Conservation (phyloP, 2,888 invertebrate genomes). For the Lamellibrachia satsuma region DNA sequence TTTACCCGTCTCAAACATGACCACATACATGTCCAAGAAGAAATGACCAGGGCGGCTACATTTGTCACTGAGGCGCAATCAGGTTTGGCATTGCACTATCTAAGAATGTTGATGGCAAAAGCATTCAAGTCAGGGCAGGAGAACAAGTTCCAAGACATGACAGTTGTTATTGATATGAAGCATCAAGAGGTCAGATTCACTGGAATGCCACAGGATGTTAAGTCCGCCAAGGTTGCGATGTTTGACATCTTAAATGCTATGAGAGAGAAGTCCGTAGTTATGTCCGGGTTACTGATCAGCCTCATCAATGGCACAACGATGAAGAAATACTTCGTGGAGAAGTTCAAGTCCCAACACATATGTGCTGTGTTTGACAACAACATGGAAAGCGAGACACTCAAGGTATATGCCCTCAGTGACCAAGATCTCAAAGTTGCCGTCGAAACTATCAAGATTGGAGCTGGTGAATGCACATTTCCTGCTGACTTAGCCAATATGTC, state of each 20-base stretch:
- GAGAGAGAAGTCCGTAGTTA: neutral
- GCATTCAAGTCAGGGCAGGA: neutral
- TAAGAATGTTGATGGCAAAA: slow-evolving; percentile 23
- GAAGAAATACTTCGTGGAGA: slow-evolving; percentile 4
- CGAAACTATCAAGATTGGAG: too few relatives aligned
- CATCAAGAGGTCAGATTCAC: neutral
- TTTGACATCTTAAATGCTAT: slow-evolving; percentile 24
- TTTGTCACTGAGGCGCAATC: too few relatives aligned
- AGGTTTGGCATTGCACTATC: neutral
- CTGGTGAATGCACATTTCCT: neutral
- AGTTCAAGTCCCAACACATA: neutral
- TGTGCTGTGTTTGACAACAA: too few relatives aligned
- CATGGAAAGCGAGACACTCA: too few relatives aligned
- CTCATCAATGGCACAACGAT: neutral
- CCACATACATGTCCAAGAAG: too few relatives aligned
- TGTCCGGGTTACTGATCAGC: neutral
- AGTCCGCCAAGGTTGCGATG: slow-evolving; percentile 25
- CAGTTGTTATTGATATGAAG: neutral
- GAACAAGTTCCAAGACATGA: neutral
- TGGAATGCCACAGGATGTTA: slow-evolving; percentile 25
- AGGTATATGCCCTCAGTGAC: too few relatives aligned
- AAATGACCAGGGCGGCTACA: too few relatives aligned
- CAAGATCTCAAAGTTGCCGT: too few relatives aligned
- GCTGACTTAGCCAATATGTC: neutral
- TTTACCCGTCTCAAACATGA: too few relatives aligned